Conservation (phyloP, 2,797 vertebrate genomes). For the Myotis findleyi region DNA sequence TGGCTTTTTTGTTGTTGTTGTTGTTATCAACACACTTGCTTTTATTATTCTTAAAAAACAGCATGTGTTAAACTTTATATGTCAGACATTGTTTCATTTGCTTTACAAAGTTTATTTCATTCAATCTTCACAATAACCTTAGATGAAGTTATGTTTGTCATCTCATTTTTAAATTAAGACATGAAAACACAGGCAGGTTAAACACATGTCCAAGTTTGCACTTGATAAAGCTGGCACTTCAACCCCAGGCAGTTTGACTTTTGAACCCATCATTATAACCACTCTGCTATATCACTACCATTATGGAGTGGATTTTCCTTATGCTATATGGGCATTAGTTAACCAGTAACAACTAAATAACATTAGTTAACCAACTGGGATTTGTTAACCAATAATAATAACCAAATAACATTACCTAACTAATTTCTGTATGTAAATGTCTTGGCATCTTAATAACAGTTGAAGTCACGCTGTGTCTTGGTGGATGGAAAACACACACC, state of each 20-base stretch:
- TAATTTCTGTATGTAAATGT: neutral
- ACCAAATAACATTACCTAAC: neutral
- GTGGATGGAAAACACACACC: neutral
- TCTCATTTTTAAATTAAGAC: neutral
- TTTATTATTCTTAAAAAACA: neutral
- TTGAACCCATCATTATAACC: neutral
- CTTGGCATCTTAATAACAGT: neutral
- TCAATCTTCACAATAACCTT: neutral
- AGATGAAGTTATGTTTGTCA: neutral
- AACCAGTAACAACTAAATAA: too few species aligned
- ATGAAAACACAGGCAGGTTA: neutral
- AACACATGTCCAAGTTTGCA: neutral
- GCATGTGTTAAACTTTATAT: neutral
- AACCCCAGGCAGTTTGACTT: neutral
- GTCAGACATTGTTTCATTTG: neutral
- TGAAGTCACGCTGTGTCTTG: neutral
- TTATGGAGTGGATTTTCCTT: neutral
- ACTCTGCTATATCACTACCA: neutral
- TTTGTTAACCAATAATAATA: neutral
- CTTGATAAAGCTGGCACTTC: neutral
- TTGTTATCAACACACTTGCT: neutral
- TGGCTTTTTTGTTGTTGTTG: neutral
- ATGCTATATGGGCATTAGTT: neutral
- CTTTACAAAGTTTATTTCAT: neutral
- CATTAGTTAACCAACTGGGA: too few species aligned